Evolutionary conservation across 2,113 vertebrate genomes (phyloP), one percentile per base, ranked within the genome.

Genomic region (cattle (Bos taurus)): DNA sequence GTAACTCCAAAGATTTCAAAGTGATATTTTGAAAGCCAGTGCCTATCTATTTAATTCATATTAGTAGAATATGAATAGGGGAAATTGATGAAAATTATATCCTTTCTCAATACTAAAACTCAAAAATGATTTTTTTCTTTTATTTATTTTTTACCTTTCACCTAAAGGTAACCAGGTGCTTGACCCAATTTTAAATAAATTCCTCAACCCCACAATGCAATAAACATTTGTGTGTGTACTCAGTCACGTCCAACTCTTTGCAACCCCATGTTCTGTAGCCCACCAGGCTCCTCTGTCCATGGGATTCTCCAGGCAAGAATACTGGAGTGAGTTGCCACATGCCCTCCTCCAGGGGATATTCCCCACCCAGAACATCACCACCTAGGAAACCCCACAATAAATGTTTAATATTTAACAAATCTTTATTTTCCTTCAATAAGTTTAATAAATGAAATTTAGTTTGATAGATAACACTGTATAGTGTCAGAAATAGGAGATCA

Each of bases 1-100:
- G 71, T 90, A 98, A 95, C 71, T 11, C 64, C 90, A 77, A 84
- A 56, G 12, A 88, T 89, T 33, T 93, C 93, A 90, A 95, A n/a
- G 57, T 54, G 36, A 43, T 97, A 13, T 94, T 89, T 96, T 57
- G 67, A 7, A 90, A 94, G 15, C 56, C 94, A 92, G 2, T 92
- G 36, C 17, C 19, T 74, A 82, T 78, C 62, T 85, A 50, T 74
- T 88, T 92, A 85, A 89, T 96, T 92, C 64, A 90, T 78, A 28
- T 84, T 92, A 94, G 36, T 92, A 80, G 54, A 62, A 59, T 52
- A 56, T 95, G 81, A 97, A 36, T 81, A 94, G 28, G 4, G n/a
- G 28, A 48, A 90, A 84, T 5, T 92, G 57, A 94, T 95, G 33
- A 94, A 94, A 96, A 94, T n/a, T 71, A 43, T 40, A 60, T 67